Evolutionary conservation across 2,888 invertebrate genomes (phyloP), one percentile per base, ranked within the genome.

Genomic region (Tetragonisca angustula): DNA sequence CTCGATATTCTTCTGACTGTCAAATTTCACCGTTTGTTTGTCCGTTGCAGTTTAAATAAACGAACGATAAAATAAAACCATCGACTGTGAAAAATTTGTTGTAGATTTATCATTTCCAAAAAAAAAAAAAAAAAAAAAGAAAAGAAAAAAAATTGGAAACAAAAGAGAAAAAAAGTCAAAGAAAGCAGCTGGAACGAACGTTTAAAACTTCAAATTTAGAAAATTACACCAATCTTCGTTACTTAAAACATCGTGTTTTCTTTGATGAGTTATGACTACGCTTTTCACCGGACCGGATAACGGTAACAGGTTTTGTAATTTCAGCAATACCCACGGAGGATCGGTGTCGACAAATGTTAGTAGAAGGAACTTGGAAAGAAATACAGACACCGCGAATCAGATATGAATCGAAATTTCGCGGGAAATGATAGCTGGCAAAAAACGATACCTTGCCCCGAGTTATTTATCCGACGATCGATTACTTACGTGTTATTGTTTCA

Each of bases 261-360:
- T 52, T 6, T 21, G 4, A 11, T 19, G 61, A 17, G 32, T 59
- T 59, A 61, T 61, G 17, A 19, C 61, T 9, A 19, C 19, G 19
- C 27, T 61, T 61, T 61, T 9, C 61, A 27, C 43, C 43, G 17
- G 61, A 4, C 19, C 19, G 24, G 0, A 21, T 52, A 21, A 4
- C 15, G 27, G 21, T 32, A n/a, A 43, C 3, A 17, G 83, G 89
- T 88, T 88, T 90, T 88, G 90, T 52, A 90, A 88, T 90, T 88
- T 86, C 85, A 81, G 76, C 76, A 71, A 68, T 71, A 71, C 74
- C 73, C 67, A 32, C 0, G 71, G 76, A 75, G 78, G 82, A 80
- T 79, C 76, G 81, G 68, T 50, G 72, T 70, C 77, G 75, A 64
- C 36, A 71, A 75, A 80, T 27, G 79, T 76, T 62, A 52, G 68